Conservation (phyloP, 1,140 invertebrate species). For the Pachypsylla venusta region DNA sequence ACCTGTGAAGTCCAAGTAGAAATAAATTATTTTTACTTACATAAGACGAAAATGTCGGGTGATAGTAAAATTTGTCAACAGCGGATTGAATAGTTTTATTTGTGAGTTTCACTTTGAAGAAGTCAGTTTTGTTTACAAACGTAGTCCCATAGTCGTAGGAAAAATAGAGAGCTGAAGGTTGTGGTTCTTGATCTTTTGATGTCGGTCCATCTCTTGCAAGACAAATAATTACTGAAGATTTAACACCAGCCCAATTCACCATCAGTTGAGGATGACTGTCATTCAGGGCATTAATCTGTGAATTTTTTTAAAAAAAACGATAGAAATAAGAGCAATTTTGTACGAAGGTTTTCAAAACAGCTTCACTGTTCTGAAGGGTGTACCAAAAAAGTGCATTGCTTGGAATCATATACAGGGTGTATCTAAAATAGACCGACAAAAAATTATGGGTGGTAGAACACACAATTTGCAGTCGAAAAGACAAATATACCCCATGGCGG, state of each 20-base stretch:
- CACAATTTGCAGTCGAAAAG: too few relatives aligned
- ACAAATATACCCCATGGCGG: too few relatives aligned
- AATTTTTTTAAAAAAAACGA: too few relatives aligned
- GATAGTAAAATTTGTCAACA: constrained; percentile 65
- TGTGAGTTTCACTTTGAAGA: constrained; percentile 39
- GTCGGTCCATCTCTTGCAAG: constrained; percentile 46
- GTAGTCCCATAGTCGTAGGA: constrained; percentile 73
- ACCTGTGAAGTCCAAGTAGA: too few relatives aligned
- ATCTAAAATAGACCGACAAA: too few relatives aligned
- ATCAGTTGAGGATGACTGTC: constrained; percentile 74
- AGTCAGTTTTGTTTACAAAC: constrained; percentile 55
- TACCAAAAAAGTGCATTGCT: too few relatives aligned
- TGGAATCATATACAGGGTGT: too few relatives aligned
- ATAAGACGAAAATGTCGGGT: constrained; percentile 54
- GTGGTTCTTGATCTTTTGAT: constrained; percentile 26
- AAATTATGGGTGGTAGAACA: too few relatives aligned
- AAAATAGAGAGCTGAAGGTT: constrained; percentile 60
- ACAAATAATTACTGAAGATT: constrained; percentile 71
- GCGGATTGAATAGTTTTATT: constrained; percentile 18
- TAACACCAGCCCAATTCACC: constrained; percentile 78
- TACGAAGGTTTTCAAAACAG: too few relatives aligned
- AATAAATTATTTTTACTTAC: constrained; percentile 38
- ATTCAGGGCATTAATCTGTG: constrained; percentile 55
- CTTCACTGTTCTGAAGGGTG: too few relatives aligned
- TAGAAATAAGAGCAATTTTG: too few relatives aligned